Evolutionary conservation across 92 coral and sea anemone genomes (phyloP).

Genomic region (Hydrozoanthus gracilis): DNA sequence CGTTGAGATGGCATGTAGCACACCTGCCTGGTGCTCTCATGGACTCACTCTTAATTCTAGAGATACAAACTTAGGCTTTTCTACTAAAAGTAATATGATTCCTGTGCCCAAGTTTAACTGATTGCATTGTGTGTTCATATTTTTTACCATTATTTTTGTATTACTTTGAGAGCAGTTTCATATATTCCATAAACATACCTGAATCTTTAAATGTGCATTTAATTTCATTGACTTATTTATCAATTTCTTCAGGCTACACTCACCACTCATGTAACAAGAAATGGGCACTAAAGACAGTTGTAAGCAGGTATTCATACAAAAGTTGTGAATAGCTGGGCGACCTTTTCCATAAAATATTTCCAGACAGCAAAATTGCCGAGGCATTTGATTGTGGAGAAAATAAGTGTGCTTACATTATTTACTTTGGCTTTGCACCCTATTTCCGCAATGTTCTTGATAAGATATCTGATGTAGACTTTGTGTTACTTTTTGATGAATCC

Average conservation of each 20-base stretch:
- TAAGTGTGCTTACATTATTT: conserved; percentile 23
- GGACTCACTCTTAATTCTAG: too few relatives aligned
- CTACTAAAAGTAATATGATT: too few relatives aligned
- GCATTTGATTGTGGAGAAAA: conserved; percentile 13
- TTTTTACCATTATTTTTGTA: not conserved
- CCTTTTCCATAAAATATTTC: conserved; percentile 33
- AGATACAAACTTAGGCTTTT: too few relatives aligned
- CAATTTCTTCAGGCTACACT: not conserved
- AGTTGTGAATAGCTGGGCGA: conserved; percentile 32
- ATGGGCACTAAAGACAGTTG: conserved; percentile 14
- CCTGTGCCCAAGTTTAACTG: too few relatives aligned
- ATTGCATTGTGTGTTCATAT: too few relatives aligned
- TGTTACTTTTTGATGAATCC: conserved; percentile 1
- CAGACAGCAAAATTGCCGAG: conserved; percentile 39
- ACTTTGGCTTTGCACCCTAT: conserved; percentile 26
- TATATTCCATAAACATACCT: conserved; percentile 4
- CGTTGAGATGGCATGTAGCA: too few relatives aligned
- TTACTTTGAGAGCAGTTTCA: not conserved
- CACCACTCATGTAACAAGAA: not conserved
- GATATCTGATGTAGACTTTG: not conserved
- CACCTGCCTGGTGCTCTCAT: too few relatives aligned
- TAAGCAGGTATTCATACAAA: conserved; percentile 25
- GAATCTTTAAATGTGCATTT: not conserved
- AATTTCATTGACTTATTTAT: not conserved
- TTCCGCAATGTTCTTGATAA: not conserved